These are phyloP conservation scores for Danio rerio DNA, from an alignment of 2,113 vertebrate genomes.

Conservation along the genomic window GRCz12tu NC_133179.1:16553001-16553500, in stretches of 20 bases:
- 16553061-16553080: constrained; percentile 15
- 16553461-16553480: neutral
- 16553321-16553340: neutral
- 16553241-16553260: neutral
- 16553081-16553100: constrained; percentile 56
- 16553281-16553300: neutral
- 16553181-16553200: neutral
- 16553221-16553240: neutral
- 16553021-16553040: constrained; percentile 42
- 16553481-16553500: neutral
- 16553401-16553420: constrained; percentile 10
- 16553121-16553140: constrained; percentile 22
- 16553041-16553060: constrained; percentile 44
- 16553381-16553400: constrained; percentile 13
- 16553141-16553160: neutral
- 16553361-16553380: neutral
- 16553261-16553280: neutral
- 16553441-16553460: neutral
- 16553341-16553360: constrained; percentile 29
- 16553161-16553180: neutral
- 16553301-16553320: constrained; percentile 29
- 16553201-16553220: neutral
- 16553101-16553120: constrained; percentile 61
- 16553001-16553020: constrained; percentile 17
- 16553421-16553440: neutral